phyloP scores from a whole-genome alignment of 1,140 invertebrate species.

The Microplitis demolitor region DNA sequence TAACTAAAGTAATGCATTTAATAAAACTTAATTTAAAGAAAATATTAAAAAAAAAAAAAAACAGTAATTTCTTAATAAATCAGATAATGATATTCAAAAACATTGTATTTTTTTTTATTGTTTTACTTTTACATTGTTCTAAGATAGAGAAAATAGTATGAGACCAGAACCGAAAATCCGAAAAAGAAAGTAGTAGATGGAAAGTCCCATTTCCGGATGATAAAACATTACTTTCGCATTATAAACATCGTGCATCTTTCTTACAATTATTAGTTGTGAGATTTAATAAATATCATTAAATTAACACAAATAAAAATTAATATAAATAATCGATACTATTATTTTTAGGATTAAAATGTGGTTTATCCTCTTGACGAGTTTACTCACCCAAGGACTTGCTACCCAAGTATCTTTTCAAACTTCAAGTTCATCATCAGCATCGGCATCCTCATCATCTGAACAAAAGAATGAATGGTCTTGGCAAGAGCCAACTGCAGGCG shows the following conservation, averaged over 20 bases:
- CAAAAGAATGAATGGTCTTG: slow-evolving; percentile 45
- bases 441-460: slow-evolving; percentile 23
- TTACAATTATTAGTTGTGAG: too few relatives aligned
- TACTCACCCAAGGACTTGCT: slow-evolving; percentile 39
- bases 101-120: not conserved
- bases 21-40: too few relatives aligned
- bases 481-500: slow-evolving; percentile 40
- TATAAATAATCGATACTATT: not conserved
- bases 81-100: not conserved
- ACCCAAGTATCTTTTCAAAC: slow-evolving; percentile 42
- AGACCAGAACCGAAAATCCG: not conserved
- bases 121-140: too few relatives aligned
- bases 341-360: slow-evolving; percentile 46
- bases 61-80: not conserved
- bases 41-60: too few relatives aligned
- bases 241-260: too few relatives aligned
- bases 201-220: not conserved
- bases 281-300: not conserved
- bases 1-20: too few relatives aligned
- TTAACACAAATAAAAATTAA: not conserved
- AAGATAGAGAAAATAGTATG: not conserved
- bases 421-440: slow-evolving; percentile 19
- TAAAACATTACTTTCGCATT: too few relatives aligned
- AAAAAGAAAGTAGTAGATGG: not conserved
- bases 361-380: slow-evolving; percentile 40